Evolutionary conservation across 2,113 vertebrate species (phyloP).

Genomic region (Polyodon spathula): DNA sequence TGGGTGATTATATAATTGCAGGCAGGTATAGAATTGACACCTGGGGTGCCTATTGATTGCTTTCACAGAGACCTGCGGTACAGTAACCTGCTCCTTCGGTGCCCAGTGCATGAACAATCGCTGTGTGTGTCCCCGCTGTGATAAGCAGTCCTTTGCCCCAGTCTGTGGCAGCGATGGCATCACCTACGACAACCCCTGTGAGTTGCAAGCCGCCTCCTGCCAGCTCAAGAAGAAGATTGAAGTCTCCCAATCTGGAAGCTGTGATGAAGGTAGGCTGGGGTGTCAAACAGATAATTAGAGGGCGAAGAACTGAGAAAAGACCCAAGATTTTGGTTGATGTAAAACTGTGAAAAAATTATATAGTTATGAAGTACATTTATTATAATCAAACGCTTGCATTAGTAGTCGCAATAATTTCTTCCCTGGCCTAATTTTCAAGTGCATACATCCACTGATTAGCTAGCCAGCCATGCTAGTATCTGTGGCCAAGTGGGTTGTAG

Average conservation of each 20-base stretch:
- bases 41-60: not conserved
- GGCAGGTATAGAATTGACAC: no score
- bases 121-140: conserved; percentile 70
- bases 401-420: no score
- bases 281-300: not conserved
- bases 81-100: conserved; percentile 73
- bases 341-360: no score
- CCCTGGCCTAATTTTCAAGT: no score
- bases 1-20: no score
- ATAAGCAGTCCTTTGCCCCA: conserved; percentile 38
- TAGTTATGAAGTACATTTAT: no score
- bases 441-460: no score
- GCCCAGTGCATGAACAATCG: conserved; percentile 61
- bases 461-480: no score
- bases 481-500: no score
- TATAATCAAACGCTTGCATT: no score
- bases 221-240: conserved; percentile 62
- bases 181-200: conserved; percentile 73
- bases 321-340: no score
- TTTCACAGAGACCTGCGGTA: conserved; percentile 74
- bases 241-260: conserved; percentile 58
- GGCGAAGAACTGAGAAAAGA: no score
- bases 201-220: conserved; percentile 69
- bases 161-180: conserved; percentile 77
- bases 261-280: conserved; percentile 72